A percentile compares a stretch with the other conserved stretches of the same genome.
Conservation (phyloP, 2,888 invertebrate species). For the Leptinotarsa tumamoca region DNA sequence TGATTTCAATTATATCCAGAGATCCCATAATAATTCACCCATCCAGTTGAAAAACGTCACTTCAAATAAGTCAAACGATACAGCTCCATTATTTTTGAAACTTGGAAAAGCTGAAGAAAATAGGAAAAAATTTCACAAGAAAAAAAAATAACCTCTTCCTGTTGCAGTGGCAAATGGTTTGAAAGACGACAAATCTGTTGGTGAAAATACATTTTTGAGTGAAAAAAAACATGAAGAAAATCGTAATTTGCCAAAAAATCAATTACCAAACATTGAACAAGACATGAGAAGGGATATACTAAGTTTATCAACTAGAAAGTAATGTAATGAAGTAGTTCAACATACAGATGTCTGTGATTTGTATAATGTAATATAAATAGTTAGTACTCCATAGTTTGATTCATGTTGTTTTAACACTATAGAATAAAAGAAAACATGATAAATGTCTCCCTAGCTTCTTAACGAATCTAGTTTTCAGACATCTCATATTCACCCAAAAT, state of each 20-base stretch:
- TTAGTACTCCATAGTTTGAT: neutral
- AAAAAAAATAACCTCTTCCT: slow-evolving; percentile 37
- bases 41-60: neutral
- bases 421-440: neutral
- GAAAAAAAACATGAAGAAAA: slow-evolving; percentile 23
- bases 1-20: neutral
- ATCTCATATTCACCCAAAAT: too few species aligned
- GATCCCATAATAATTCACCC: neutral
- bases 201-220: neutral
- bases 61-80: slow-evolving; percentile 25
- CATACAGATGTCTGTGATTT: slow-evolving; percentile 20
- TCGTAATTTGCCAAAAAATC: slow-evolving; percentile 13
- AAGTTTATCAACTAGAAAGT: slow-evolving; percentile 25
- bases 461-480: too few species aligned
- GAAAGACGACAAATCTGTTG: neutral
- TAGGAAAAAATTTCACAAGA: slow-evolving; percentile 17
- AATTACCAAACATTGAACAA: slow-evolving; percentile 27
- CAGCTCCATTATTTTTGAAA: slow-evolving; percentile 38
- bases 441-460: too few species aligned
- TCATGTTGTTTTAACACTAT: neutral
- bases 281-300: slow-evolving; percentile 45
- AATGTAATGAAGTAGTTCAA: neutral
- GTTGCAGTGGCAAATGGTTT: slow-evolving; percentile 25
- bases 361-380: slow-evolving; percentile 7
- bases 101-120: slow-evolving; percentile 25